phyloP scores from a whole-genome alignment of 2,113 vertebrate species.

The Cottus gobio region DNA sequence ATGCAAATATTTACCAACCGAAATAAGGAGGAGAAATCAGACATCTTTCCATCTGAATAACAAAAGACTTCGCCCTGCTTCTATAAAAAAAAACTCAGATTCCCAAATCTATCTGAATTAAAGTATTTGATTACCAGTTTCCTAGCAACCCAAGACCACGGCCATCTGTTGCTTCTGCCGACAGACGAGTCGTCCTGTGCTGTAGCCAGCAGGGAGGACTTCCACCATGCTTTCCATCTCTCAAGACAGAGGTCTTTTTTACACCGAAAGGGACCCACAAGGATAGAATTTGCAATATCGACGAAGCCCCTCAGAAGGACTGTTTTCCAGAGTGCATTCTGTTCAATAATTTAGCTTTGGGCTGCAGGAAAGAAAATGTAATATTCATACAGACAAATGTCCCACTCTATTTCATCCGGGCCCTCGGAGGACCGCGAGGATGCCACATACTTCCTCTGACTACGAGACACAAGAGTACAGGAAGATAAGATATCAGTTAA shows the following conservation, averaged over 20 bases:
- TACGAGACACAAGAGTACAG: neutral
- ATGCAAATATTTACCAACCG: conserved; percentile 59
- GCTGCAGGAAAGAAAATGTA: conserved; percentile 68
- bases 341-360: conserved; percentile 78
- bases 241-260: conserved; percentile 48
- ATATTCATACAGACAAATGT: conserved; percentile 81
- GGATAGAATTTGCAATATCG: conserved; percentile 47
- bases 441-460: conserved; percentile 40
- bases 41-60: conserved; percentile 67
- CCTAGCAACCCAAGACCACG: conserved; percentile 82
- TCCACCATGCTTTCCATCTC: conserved; percentile 69
- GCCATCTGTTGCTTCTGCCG: conserved; percentile 84
- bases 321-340: conserved; percentile 76
- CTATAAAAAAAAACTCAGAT: conserved; percentile 65
- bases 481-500: conserved; percentile 26
- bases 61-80: conserved; percentile 72
- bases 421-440: conserved; percentile 51
- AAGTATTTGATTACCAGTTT: conserved; percentile 85
- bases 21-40: conserved; percentile 57
- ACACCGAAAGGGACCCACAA: conserved; percentile 37
- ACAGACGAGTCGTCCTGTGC: conserved; percentile 60
- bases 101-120: conserved; percentile 80
- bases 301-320: conserved; percentile 49
- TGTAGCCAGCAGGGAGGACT: conserved; percentile 79
- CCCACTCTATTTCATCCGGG: conserved; percentile 52